Evolutionary conservation across 2,888 invertebrate species (phyloP).

Genomic region (Ormyrus pomaceus): DNA sequence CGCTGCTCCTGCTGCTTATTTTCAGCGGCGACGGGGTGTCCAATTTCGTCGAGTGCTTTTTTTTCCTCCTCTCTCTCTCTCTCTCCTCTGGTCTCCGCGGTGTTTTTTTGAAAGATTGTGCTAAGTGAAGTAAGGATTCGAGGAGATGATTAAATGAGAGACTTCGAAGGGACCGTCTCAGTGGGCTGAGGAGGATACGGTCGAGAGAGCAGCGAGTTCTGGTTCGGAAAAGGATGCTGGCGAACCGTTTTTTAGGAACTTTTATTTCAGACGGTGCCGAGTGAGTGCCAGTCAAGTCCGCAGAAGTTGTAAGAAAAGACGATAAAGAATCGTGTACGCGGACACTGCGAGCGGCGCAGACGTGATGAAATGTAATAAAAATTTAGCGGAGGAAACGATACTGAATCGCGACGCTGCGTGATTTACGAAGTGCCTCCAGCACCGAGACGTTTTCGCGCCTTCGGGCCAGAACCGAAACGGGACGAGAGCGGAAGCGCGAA

Average conservation of each 20-base stretch:
- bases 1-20: neutral
- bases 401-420: slow-evolving; percentile 31
- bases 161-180: too few species aligned
- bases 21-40: neutral
- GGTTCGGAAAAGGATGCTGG: neutral
- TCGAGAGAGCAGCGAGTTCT: neutral
- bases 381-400: slow-evolving; percentile 30
- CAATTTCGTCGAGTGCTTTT: neutral
- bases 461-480: too few species aligned
- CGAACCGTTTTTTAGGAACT: neutral
- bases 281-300: too few species aligned
- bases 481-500: too few species aligned
- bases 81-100: too few species aligned
- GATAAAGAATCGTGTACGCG: slow-evolving; percentile 21
- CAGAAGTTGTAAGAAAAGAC: slow-evolving; percentile 27
- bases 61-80: neutral
- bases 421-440: slow-evolving; percentile 3
- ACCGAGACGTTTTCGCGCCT: neutral
- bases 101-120: too few species aligned
- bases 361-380: slow-evolving; percentile 46
- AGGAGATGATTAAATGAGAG: too few species aligned
- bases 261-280: neutral
- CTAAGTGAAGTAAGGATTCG: too few species aligned
- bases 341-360: slow-evolving; percentile 6
- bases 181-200: too few species aligned